These are phyloP conservation scores for Hydrochoerus hydrochaeris DNA, from an alignment of 2,113 vertebrate genomes.

Conservation along the genomic window DNA sequence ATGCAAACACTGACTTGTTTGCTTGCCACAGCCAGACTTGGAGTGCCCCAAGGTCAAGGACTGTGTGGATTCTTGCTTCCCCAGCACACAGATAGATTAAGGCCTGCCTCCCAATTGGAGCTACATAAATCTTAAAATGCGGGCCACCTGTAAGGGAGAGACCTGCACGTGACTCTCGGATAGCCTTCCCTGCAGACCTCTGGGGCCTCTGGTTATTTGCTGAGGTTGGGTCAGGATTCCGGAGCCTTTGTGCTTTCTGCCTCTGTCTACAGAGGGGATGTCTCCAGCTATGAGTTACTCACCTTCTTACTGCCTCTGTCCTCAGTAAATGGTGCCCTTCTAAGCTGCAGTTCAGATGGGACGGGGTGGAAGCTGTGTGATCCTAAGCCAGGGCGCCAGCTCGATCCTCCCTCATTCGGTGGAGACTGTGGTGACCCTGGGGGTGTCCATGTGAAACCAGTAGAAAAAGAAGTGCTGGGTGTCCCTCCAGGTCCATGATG, in stretches of 20 bases:
- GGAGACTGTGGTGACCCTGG: background rate
- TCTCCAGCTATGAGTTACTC: too few relatives aligned
- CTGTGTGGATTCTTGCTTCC: background rate
- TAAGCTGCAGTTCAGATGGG: background rate
- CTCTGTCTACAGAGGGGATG: background rate
- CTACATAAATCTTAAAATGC: background rate
- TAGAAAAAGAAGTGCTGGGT: background rate
- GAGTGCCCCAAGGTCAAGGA: background rate
- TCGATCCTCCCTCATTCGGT: background rate
- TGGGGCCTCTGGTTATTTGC: background rate
- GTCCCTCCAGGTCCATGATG: background rate
- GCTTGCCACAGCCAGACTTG: background rate
- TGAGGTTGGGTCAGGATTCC: background rate
- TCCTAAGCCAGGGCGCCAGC: background rate
- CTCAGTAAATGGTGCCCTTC: background rate
- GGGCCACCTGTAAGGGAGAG: background rate
- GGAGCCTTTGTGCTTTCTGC: background rate
- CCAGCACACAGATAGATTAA: background rate
- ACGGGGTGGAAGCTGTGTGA: background rate
- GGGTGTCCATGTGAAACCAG: background rate
- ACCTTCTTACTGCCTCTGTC: background rate
- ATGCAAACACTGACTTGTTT: background rate
- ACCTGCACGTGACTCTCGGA: rapidly evolving
- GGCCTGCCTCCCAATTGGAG: background rate
- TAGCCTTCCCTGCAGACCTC: background rate